These are phyloP conservation scores for Poecilia picta DNA, from an alignment of 2,797 vertebrate genomes.

Conservation along the genomic window DNA sequence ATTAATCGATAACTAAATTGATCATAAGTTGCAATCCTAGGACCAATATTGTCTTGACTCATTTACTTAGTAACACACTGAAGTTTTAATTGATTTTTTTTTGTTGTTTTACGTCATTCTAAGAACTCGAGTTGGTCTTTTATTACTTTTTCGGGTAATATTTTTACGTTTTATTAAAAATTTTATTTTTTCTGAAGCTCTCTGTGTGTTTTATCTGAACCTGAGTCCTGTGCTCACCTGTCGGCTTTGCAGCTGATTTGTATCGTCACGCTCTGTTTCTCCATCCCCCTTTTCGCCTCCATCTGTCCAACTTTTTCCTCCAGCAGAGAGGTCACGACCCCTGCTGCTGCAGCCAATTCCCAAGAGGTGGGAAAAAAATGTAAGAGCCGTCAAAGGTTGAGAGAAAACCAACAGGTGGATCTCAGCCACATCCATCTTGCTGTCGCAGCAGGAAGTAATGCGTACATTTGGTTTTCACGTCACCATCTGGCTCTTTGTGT, in stretches of 20 bases:
- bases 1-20: too few species aligned
- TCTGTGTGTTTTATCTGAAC: background rate
- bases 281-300: conserved; percentile 11
- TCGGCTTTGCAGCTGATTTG: conserved; percentile 47
- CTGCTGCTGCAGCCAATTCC: background rate
- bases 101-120: background rate
- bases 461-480: background rate
- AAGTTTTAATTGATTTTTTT: background rate
- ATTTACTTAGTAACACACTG: background rate
- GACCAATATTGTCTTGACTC: background rate
- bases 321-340: conserved; percentile 17
- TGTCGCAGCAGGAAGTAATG: conserved; percentile 16
- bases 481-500: background rate
- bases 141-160: background rate
- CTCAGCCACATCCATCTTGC: background rate
- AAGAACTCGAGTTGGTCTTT: background rate
- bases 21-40: too few species aligned
- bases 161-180: background rate
- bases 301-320: conserved; percentile 9
- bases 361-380: conserved; percentile 15
- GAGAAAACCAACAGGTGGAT: conserved; percentile 26
- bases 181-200: background rate
- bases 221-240: conserved; percentile 32
- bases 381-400: background rate
- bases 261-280: conserved; percentile 21